Percentiles rank a stretch among this genome's conserved stretches.
Conservation (phyloP, 2,113 vertebrate genomes). For the Athene cunicularia region DNA sequence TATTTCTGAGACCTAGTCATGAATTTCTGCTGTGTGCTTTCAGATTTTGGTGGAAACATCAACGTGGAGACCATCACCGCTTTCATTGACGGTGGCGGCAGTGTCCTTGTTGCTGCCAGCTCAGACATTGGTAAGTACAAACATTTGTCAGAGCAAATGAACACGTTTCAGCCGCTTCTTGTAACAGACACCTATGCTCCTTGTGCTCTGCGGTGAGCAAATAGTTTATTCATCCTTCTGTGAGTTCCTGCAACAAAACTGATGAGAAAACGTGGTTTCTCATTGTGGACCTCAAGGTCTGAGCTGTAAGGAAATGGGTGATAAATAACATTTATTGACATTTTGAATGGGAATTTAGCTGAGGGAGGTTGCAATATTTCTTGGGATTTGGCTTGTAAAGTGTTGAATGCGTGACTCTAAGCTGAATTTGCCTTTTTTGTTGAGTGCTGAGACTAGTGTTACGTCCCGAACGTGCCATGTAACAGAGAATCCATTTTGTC, state of each 20-base stretch:
- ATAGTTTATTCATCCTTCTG: background rate
- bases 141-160: fast-evolving
- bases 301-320: background rate
- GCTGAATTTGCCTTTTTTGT: background rate
- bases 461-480: fast-evolving
- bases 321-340: background rate
- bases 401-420: fast-evolving
- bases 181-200: fast-evolving
- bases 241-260: background rate
- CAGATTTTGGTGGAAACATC: conserved; percentile 98
- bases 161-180: fast-evolving
- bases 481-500: fast-evolving
- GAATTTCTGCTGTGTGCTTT: background rate
- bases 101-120: conserved; percentile 90
- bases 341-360: background rate
- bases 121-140: conserved; percentile 89
- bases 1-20: background rate
- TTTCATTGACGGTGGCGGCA: conserved; percentile 95
- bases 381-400: fast-evolving
- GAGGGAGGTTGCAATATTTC: background rate
- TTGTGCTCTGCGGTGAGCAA: fast-evolving
- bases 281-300: background rate
- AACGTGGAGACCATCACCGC: conserved; percentile 95
- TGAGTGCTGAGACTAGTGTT: fast-evolving
- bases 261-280: background rate